Conservation (phyloP, 1,140 invertebrate species). For the Drosophila jambulina region DNA sequence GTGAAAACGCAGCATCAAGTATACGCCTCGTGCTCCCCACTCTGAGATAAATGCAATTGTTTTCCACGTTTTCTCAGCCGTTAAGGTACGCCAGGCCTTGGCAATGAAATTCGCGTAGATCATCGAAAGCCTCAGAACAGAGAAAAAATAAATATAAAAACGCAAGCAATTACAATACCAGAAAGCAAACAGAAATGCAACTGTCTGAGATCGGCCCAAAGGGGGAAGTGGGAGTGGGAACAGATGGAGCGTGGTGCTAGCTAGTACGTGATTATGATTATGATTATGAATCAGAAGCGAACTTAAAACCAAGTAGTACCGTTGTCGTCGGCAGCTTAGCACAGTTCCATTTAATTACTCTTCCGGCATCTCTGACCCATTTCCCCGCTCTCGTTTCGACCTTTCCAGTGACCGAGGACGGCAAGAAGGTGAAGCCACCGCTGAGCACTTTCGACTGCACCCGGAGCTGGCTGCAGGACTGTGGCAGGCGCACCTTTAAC, state of each 20-base stretch:
- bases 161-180: slow-evolving; percentile 36
- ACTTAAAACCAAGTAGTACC: slow-evolving; percentile 3
- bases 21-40: slow-evolving; percentile 15
- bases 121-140: slow-evolving; percentile 16
- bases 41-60: slow-evolving; percentile 43
- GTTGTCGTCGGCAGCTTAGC: slow-evolving; percentile 10
- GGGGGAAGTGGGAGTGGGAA: slow-evolving; percentile 8
- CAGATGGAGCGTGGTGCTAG: slow-evolving; percentile 22
- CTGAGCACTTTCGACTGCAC: slow-evolving; percentile 47
- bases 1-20: slow-evolving; percentile 23
- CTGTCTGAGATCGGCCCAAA: slow-evolving; percentile 6
- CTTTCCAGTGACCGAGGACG: slow-evolving; percentile 69
- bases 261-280: slow-evolving; percentile 57
- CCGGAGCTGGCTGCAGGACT: slow-evolving; percentile 49
- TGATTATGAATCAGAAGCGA: slow-evolving; percentile 43
- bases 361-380: slow-evolving; percentile 8
- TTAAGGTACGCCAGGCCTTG: slow-evolving; percentile 41
- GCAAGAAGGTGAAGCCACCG: slow-evolving; percentile 62
- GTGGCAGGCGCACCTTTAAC: slow-evolving; percentile 83
- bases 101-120: slow-evolving; percentile 58
- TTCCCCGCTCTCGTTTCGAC: background rate
- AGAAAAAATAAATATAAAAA: slow-evolving; percentile 14
- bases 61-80: slow-evolving; percentile 53
- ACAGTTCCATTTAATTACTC: slow-evolving; percentile 5
- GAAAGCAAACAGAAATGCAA: slow-evolving; percentile 24